Evolutionary conservation across 2,797 vertebrate genomes (phyloP).

Genomic region (Vultur gryphus): DNA sequence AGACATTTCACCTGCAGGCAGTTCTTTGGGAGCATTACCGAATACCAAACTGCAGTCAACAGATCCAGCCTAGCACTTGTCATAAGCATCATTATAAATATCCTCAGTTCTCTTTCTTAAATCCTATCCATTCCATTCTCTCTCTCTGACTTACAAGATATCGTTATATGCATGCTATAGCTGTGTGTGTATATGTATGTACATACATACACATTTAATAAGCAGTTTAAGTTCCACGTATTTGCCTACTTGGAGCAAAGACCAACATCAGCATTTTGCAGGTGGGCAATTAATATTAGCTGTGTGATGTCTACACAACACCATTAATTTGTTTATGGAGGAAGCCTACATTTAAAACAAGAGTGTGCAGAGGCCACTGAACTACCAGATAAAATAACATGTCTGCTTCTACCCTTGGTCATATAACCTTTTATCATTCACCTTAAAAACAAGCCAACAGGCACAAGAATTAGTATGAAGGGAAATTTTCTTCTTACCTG

Average conservation of each 20-base stretch:
- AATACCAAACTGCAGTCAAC: neutral
- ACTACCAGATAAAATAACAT: neutral
- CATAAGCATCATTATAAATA: neutral
- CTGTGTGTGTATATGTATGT: neutral
- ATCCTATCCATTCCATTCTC: neutral
- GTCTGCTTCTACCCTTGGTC: neutral
- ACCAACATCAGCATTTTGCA: neutral
- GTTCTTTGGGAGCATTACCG: neutral
- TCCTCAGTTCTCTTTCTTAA: neutral
- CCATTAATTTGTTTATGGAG: neutral
- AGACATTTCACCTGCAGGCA: neutral
- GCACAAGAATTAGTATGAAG: neutral
- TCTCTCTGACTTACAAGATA: neutral
- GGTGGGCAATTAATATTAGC: neutral
- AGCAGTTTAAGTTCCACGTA: neutral
- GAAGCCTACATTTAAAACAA: neutral
- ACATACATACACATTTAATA: neutral
- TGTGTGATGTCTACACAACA: neutral
- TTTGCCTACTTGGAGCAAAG: neutral
- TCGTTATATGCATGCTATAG: fast-evolving
- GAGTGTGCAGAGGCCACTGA: neutral
- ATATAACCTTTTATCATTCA: neutral
- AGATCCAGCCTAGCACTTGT: neutral
- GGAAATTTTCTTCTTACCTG: constrained; percentile 76
- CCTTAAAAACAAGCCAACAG: neutral